A percentile compares a stretch with the other conserved stretches of the same genome.
Evolutionary conservation across 2,113 vertebrate species (phyloP).

Genomic region (Arvicanthis niloticus): DNA sequence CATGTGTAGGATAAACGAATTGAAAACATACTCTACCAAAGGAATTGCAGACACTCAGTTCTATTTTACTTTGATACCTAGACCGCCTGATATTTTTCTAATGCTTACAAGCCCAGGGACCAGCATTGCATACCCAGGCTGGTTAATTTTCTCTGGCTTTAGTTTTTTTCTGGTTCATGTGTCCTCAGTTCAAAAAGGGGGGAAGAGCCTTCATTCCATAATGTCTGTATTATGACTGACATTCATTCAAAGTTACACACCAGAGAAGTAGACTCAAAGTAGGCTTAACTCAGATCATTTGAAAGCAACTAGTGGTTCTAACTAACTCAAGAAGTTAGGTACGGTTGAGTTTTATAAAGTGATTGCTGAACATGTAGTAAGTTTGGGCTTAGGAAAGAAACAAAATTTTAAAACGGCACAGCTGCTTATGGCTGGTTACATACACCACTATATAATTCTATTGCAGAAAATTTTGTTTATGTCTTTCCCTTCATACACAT

Average conservation of each 20-base stretch:
- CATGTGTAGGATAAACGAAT: background rate
- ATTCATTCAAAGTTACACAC: conserved; percentile 3
- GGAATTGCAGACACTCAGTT: background rate
- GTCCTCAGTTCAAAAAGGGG: background rate
- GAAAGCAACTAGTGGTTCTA: background rate
- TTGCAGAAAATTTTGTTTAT: background rate
- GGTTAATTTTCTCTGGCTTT: background rate
- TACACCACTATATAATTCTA: background rate
- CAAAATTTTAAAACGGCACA: background rate
- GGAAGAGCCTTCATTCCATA: background rate
- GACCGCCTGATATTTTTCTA: background rate
- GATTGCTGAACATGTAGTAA: background rate
- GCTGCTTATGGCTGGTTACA: background rate
- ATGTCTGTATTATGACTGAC: background rate
- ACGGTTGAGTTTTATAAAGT: background rate
- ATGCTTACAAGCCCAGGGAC: background rate
- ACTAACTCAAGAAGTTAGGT: background rate
- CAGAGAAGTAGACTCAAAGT: background rate
- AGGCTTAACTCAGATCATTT: background rate
- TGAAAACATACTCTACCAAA: background rate
- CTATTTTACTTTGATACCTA: background rate
- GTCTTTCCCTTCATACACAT: background rate
- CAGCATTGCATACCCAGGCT: background rate
- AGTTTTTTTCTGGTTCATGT: background rate
- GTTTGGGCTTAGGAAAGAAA: background rate